Evolutionary conservation across 1,140 invertebrate genomes (phyloP).

Genomic region (Heliconius hermathena): DNA sequence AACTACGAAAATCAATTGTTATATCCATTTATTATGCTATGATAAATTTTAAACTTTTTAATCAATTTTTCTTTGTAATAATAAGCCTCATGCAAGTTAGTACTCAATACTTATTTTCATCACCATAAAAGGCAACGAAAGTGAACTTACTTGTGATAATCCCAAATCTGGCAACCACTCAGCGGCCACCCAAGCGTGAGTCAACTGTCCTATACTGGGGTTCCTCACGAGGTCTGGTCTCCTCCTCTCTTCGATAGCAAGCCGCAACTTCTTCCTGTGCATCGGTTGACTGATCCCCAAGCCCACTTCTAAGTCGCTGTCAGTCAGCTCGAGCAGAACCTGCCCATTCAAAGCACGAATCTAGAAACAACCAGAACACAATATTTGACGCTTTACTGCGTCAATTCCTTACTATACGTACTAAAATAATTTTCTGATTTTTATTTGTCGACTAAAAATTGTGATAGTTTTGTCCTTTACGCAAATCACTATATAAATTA

Average conservation of each 20-base stretch:
- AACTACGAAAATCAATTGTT: background rate
- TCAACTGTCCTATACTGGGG: conserved; percentile 92
- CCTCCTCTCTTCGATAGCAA: conserved; percentile 96
- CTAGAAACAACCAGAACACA: conserved; percentile 83
- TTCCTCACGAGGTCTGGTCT: conserved; percentile 92
- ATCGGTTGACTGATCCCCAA: conserved; percentile 94
- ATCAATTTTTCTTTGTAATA: background rate
- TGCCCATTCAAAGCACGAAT: conserved; percentile 85
- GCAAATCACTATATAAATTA: too few relatives aligned
- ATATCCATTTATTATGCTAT: background rate
- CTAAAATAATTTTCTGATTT: background rate
- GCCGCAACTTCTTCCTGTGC: conserved; percentile 95
- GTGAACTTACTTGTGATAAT: conserved; percentile 85
- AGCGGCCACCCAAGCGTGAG: conserved; percentile 95
- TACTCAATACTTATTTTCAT: background rate
- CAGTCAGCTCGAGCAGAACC: conserved; percentile 94
- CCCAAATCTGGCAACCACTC: conserved; percentile 96
- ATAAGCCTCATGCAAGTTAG: background rate
- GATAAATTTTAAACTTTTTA: background rate
- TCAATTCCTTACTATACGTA: conserved; percentile 52
- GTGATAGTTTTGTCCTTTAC: background rate
- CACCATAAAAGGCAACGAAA: background rate
- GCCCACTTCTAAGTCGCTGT: conserved; percentile 93
- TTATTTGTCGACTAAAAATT: background rate
- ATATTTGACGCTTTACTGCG: conserved; percentile 80